Conservation (phyloP, 2,888 invertebrate species). For the Formica aserva region DNA sequence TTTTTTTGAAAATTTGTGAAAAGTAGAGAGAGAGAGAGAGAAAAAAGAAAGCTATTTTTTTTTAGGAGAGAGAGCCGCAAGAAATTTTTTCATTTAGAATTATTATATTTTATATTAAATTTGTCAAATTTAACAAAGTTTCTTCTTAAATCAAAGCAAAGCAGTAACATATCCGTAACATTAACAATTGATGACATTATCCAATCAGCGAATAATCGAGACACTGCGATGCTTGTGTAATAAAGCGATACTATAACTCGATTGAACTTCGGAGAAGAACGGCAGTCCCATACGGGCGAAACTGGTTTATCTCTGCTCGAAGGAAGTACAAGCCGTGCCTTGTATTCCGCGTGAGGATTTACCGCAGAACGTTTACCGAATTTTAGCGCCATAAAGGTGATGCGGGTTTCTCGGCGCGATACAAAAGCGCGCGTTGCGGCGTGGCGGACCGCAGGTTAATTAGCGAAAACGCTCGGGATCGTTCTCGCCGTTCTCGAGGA, state of each 20-base stretch:
- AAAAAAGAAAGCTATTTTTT: neutral
- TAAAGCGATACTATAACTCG: constrained; percentile 6
- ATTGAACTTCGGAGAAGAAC: neutral
- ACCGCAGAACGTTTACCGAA: constrained; percentile 47
- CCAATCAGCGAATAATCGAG: neutral
- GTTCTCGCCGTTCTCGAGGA: constrained; percentile 54
- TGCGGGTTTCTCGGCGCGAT: constrained; percentile 17
- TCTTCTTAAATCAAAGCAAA: constrained; percentile 2
- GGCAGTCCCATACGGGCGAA: neutral
- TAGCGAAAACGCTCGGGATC: constrained; percentile 71
- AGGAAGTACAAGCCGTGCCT: constrained; percentile 8
- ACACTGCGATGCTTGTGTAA: neutral
- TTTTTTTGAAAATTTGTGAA: neutral
- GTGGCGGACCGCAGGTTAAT: constrained; percentile 69
- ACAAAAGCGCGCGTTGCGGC: constrained; percentile 24
- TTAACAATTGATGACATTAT: constrained; percentile 1
- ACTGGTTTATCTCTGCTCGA: constrained; percentile 35
- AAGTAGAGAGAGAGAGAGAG: neutral
- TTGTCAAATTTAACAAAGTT: neutral
- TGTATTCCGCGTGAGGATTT: constrained; percentile 33
- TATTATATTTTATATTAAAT: neutral
- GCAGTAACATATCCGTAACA: neutral
- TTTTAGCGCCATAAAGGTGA: constrained; percentile 29
- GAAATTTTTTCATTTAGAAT: neutral
- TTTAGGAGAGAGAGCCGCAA: neutral